Conservation (phyloP, 1,140 invertebrate species). For the Diplogasteroides magnus region DNA sequence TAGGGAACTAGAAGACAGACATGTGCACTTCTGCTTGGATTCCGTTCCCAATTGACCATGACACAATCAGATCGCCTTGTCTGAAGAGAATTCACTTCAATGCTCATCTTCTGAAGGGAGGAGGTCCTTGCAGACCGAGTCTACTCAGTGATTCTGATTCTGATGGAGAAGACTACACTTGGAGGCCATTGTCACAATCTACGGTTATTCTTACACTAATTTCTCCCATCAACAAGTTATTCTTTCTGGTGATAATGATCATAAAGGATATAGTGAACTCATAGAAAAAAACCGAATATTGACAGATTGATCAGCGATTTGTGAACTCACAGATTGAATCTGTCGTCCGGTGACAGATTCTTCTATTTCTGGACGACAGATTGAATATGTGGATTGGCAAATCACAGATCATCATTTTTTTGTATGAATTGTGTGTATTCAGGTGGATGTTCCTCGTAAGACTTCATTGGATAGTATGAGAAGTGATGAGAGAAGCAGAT, state of each 20-base stretch:
- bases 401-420: no score
- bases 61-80: slow-evolving; percentile 20
- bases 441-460: background rate
- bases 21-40: no score
- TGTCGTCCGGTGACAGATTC: no score
- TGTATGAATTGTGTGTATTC: background rate
- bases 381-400: no score
- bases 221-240: background rate
- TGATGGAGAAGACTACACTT: background rate
- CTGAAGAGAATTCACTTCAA: slow-evolving; percentile 27
- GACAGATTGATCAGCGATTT: no score
- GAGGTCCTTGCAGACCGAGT: background rate
- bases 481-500: background rate
- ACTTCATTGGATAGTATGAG: background rate
- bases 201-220: background rate
- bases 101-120: background rate
- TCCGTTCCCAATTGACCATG: background rate
- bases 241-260: no score
- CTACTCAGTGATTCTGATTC: background rate
- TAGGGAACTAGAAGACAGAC: no score
- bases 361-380: no score
- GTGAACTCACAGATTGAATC: no score
- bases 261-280: no score
- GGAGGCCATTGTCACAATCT: background rate
- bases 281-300: no score